Evolutionary conservation across 1,140 invertebrate species (phyloP), one percentile per base, ranked within the genome.

Genomic region (Anastrepha obliqua): DNA sequence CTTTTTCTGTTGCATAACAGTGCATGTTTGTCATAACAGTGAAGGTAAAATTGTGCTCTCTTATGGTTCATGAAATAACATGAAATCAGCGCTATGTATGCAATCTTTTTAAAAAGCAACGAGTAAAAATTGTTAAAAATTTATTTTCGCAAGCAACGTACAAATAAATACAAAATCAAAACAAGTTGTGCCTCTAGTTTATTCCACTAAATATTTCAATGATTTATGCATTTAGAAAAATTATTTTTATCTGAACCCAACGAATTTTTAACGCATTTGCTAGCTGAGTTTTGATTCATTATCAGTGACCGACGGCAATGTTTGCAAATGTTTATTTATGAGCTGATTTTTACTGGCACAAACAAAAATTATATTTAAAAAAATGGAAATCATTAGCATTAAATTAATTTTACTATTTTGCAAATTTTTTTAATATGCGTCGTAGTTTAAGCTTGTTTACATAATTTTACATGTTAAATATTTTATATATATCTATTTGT

Each of bases 81-180:
- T 29, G 29, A 29, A 29, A 29, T 29, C 29, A 29, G 29, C 29
- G 29, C 29, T 2, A 58, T 58, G 55, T 58, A 58, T 58, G 55
- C 13, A 58, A 29, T 58, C 7, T 58, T 58, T 58, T 58, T 13
- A 58, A 58, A 58, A 58, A 58, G 13, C 7, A 58, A 7, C 58
- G 58, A 7, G 7, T 29, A 29, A 29, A 29, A 29, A 29, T 42
- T 70, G 11, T 67, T 39, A 3, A 0, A 47, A 17, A 74, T 74
- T 74, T 47, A 74, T n/a, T 74, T 74, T 74, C 15, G 17, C 2
- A 81, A 81, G 55, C 17, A 55, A 81, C 20, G 74, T 55, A 81
- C 74, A 55, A 81, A 81, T 74, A 15, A 6, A 74, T 17, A 74
- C 17, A 1, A 47, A 74, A 74, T 74, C 67, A 74, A 74, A 74